phyloP scores from a whole-genome alignment of 2,797 vertebrate species.

The Stomatorhinus walkeri region DNA sequence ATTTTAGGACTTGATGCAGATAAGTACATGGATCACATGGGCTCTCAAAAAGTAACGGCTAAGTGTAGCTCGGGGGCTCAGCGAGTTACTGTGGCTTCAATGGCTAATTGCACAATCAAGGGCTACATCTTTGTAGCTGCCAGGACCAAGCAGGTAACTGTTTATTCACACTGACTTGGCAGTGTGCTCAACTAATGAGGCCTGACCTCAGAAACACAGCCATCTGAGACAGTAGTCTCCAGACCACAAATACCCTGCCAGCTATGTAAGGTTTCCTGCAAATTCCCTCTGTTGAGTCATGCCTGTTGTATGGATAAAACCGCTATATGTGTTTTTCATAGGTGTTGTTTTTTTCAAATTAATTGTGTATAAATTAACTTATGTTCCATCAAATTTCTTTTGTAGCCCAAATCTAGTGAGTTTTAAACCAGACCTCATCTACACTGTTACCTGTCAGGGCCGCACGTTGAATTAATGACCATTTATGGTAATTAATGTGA shows the following conservation, averaged over 20 bases:
- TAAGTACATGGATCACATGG: conserved; percentile 57
- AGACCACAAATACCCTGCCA: background rate
- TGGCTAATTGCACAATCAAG: conserved; percentile 57
- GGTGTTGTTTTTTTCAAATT: background rate
- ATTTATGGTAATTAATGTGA: conserved; percentile 36
- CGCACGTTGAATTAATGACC: background rate
- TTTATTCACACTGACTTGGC: conserved; percentile 50
- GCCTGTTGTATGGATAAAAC: background rate
- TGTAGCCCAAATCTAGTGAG: background rate
- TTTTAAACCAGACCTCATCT: background rate
- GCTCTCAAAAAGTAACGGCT: conserved; percentile 58
- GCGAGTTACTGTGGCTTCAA: conserved; percentile 45
- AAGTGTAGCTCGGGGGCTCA: conserved; percentile 53
- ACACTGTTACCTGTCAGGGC: background rate
- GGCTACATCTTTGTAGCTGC: conserved; percentile 26
- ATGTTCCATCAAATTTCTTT: background rate
- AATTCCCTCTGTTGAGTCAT: background rate
- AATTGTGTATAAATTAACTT: background rate
- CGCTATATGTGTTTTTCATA: background rate
- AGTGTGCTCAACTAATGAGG: conserved; percentile 52
- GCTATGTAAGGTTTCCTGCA: conserved; percentile 1
- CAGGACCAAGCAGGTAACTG: conserved; percentile 37
- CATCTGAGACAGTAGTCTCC: conserved; percentile 15
- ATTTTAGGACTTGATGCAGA: conserved; percentile 48
- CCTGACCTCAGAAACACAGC: conserved; percentile 42